Evolutionary conservation across 30 jellyfish, hydroid and myxozoan species (phyloP).

Genomic region (Aurelia sp.): DNA sequence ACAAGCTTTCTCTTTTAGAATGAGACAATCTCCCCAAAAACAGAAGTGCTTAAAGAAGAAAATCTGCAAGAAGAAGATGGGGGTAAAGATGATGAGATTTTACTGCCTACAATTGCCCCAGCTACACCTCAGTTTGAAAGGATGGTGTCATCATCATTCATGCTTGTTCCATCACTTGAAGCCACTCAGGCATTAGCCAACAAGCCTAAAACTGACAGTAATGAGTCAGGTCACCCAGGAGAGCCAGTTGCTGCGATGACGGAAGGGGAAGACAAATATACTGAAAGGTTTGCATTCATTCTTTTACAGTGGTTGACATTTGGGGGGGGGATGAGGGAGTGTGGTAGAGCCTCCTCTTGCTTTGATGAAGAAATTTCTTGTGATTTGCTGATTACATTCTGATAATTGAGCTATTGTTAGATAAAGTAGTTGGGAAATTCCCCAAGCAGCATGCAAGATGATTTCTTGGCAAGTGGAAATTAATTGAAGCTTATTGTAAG

Average conservation of each 20-base stretch:
- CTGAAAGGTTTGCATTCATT: no score
- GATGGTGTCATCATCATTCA: constrained; percentile 25
- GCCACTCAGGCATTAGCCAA: neutral
- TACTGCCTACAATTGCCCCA: constrained; percentile 95
- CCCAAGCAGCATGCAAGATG: no score
- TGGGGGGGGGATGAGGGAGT: no score
- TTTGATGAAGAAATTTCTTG: no score
- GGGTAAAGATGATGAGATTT: constrained; percentile 14
- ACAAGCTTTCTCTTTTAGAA: constrained; percentile 19
- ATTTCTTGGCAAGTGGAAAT: no score
- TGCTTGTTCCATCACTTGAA: constrained; percentile 24
- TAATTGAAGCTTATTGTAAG: no score
- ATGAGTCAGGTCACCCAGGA: neutral
- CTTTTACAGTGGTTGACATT: no score
- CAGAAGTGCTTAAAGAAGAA: constrained; percentile 1
- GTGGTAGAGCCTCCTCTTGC: no score
- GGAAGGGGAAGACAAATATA: neutral
- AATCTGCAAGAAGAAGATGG: constrained; percentile 26
- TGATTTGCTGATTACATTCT: no score
- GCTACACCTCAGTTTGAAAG: constrained; percentile 89
- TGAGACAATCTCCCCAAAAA: neutral
- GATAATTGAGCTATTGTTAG: no score
- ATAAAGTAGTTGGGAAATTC: no score
- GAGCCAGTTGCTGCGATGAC: neutral
- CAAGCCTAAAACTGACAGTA: no score